These are phyloP conservation scores for Cydia splendana DNA, from an alignment of 1,140 invertebrate species.

Conservation along the genomic window DNA sequence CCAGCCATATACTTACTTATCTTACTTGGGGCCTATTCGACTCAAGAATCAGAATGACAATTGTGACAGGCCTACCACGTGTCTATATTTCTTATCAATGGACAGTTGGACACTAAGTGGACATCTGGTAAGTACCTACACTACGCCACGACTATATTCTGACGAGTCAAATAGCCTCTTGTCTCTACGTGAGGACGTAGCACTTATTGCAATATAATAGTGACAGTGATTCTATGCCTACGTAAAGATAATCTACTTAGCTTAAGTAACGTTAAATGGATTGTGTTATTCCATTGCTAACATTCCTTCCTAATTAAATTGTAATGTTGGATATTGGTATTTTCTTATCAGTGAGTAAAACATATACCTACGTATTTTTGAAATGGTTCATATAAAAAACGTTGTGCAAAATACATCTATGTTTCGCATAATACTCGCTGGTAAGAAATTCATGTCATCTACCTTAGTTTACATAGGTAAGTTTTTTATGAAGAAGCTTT, in stretches of 20 bases:
- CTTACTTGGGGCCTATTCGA: not conserved
- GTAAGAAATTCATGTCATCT: not conserved
- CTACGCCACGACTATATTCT: not conserved
- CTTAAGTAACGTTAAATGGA: slow-evolving; percentile 1
- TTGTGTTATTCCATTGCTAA: slow-evolving; percentile 19
- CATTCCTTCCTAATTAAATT: slow-evolving; percentile 25
- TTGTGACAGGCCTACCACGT: not conserved
- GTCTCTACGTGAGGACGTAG: not conserved
- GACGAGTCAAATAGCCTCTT: not conserved
- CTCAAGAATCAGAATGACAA: not conserved
- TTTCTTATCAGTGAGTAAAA: not conserved
- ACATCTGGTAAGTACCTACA: not conserved
- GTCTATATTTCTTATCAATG: too few relatives aligned
- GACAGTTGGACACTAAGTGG: not conserved
- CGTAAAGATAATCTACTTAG: slow-evolving; percentile 20
- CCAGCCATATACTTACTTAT: too few relatives aligned
- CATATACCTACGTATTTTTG: not conserved
- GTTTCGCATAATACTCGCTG: not conserved
- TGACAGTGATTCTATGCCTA: slow-evolving; percentile 10
- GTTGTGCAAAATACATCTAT: not conserved
- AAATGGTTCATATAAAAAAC: not conserved
- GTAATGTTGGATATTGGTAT: not conserved
- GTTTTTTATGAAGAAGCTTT: slow-evolving; percentile 64
- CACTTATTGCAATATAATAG: slow-evolving; percentile 11
- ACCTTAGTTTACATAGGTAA: slow-evolving; percentile 19